These are phyloP conservation scores for Prinia subflava DNA, from an alignment of 2,113 vertebrate species.

Conservation along the genomic window DNA sequence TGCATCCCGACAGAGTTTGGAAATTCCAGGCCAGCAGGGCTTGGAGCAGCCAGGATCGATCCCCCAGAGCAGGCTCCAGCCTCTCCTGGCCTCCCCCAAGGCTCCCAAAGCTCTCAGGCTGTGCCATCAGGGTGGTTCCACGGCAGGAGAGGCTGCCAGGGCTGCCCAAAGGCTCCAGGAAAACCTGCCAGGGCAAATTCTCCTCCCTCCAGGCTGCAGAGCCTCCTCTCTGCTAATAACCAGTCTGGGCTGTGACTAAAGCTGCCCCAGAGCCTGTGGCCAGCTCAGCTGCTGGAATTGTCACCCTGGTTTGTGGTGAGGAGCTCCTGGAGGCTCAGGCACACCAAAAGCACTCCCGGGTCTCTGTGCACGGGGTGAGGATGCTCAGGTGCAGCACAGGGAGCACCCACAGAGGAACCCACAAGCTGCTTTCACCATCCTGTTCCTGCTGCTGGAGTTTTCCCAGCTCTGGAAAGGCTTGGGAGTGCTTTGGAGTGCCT, in stretches of 20 bases:
- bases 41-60: not conserved
- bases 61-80: not conserved
- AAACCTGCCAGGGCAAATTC: not conserved
- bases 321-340: not conserved
- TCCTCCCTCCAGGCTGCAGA: not conserved
- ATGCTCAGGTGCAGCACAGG: not conserved
- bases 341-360: not conserved
- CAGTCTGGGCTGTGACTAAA: not conserved
- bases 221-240: not conserved
- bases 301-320: not conserved
- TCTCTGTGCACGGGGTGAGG: not conserved
- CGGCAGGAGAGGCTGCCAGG: not conserved
- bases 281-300: not conserved
- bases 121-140: accelerated
- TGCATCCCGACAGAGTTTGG: not conserved
- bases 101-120: not conserved
- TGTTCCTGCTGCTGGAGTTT: not conserved
- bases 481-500: not conserved
- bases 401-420: not conserved
- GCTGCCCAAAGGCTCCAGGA: not conserved
- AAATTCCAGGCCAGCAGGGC: accelerated
- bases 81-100: not conserved
- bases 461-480: not conserved
- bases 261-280: not conserved
- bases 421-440: not conserved